A percentile compares a stretch with the other conserved stretches of the same genome.
phyloP scores from a whole-genome alignment of 2,113 vertebrate genomes.

The Lepus europaeus region DNA sequence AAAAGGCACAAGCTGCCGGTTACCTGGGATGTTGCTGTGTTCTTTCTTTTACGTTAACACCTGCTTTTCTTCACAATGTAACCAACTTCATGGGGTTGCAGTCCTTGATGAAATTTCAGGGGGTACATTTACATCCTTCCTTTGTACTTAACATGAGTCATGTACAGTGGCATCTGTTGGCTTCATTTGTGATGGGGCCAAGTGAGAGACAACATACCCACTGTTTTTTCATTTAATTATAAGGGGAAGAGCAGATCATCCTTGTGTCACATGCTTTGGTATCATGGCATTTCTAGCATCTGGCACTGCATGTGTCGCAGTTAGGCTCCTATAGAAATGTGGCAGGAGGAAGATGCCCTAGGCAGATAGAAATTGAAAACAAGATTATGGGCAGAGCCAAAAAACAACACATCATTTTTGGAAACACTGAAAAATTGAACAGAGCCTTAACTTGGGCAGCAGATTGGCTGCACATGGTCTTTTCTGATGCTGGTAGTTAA shows the following conservation, averaged over 20 bases:
- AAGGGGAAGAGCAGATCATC: conserved; percentile 44
- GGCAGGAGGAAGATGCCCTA: conserved; percentile 40
- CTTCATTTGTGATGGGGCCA: conserved; percentile 48
- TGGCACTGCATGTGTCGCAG: not conserved
- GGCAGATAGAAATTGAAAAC: conserved; percentile 69
- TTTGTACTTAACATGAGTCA: conserved; percentile 37
- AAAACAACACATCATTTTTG: conserved; percentile 58
- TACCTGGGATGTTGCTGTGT: not conserved
- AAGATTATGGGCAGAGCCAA: conserved; percentile 55
- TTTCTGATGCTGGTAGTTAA: conserved; percentile 42
- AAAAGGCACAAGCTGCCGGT: not conserved
- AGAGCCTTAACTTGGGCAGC: not conserved
- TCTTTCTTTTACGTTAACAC: not conserved
- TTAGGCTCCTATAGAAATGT: conserved; percentile 11
- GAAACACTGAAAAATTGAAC: conserved; percentile 64
- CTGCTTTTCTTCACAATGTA: conserved; percentile 35
- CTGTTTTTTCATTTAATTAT: conserved; percentile 72
- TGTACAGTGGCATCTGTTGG: conserved; percentile 67
- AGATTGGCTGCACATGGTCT: conserved; percentile 35
- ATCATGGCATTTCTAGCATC: conserved; percentile 58
- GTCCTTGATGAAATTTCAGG: not conserved
- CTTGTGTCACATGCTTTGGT: conserved; percentile 19
- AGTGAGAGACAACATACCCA: not conserved
- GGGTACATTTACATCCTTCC: not conserved
- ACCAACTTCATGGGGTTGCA: not conserved